Evolutionary conservation across 2,888 invertebrate species (phyloP).

Genomic region (Acanthacorydalis orientalis): DNA sequence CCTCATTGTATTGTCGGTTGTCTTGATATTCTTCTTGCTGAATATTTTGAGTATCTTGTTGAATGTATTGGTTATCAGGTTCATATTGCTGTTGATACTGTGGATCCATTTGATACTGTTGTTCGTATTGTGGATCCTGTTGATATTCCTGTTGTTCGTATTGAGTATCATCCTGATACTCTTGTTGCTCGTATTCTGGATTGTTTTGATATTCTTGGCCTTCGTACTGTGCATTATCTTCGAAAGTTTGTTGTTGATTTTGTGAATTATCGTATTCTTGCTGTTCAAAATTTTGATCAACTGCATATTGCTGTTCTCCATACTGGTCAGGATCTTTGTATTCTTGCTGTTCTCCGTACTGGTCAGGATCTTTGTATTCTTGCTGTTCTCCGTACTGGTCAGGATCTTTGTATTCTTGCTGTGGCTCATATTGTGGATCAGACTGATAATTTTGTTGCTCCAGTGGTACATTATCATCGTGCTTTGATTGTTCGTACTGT

Average conservation of each 20-base stretch:
- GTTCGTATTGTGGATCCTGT: neutral
- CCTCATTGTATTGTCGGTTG: too few species aligned
- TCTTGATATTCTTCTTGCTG: neutral
- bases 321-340: neutral
- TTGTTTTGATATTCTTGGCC: neutral
- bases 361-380: neutral
- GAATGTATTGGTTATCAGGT: slow-evolving; percentile 6
- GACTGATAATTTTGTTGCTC: too few species aligned
- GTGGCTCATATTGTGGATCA: neutral
- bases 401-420: neutral
- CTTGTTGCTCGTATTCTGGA: neutral
- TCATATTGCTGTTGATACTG: slow-evolving; percentile 9
- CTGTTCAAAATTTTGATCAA: neutral
- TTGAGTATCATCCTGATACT: neutral
- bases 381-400: neutral
- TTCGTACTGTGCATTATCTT: neutral
- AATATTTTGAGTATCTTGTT: slow-evolving; percentile 6
- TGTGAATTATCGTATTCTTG: too few species aligned
- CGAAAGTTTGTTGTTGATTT: too few species aligned
- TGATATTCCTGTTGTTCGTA: neutral
- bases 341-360: neutral
- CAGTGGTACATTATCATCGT: neutral
- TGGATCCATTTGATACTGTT: neutral
- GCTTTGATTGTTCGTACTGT: neutral
- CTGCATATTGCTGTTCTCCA: slow-evolving; percentile 4